phyloP scores from a whole-genome alignment of 2,888 invertebrate genomes.

The Drosophila testacea region DNA sequence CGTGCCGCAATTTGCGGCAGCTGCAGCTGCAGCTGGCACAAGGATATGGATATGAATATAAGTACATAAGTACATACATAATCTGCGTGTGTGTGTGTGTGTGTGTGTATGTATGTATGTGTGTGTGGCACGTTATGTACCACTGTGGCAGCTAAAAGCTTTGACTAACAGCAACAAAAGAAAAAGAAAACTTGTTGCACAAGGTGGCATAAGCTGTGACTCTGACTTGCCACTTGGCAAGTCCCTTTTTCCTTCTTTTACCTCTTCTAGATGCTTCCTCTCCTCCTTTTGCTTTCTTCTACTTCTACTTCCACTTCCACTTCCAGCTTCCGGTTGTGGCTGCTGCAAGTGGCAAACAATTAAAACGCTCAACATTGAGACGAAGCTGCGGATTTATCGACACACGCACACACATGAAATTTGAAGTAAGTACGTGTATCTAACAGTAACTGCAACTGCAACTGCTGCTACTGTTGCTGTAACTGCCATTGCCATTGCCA shows the following conservation, averaged over 20 bases:
- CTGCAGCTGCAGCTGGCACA: conserved; percentile 65
- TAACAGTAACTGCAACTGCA: conserved; percentile 49
- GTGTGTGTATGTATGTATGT: conserved; percentile 17
- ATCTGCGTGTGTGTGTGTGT: conserved; percentile 13
- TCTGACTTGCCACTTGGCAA: conserved; percentile 62
- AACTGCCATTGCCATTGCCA: conserved; percentile 25
- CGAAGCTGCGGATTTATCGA: conserved; percentile 47
- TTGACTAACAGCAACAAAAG: conserved; percentile 19
- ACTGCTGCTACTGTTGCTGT: conserved; percentile 23
- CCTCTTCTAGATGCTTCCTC: not conserved
- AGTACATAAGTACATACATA: conserved; percentile 37
- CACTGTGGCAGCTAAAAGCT: conserved; percentile 33
- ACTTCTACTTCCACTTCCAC: not conserved
- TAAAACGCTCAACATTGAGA: conserved; percentile 61
- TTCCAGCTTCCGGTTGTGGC: conserved; percentile 1
- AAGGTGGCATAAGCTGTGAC: conserved; percentile 69
- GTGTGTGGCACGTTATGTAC: conserved; percentile 19
- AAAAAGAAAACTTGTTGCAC: conserved; percentile 57
- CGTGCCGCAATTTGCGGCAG: conserved; percentile 78
- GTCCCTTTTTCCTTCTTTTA: not conserved
- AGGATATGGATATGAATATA: conserved; percentile 73
- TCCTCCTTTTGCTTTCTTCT: not conserved
- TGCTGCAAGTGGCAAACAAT: conserved; percentile 66
- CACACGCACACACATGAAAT: conserved; percentile 12
- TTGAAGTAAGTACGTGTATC: conserved; percentile 34